A percentile compares a stretch with the other conserved stretches of the same genome.
Evolutionary conservation across 2,888 invertebrate species (phyloP).

Genomic region (Unio delphinus): DNA sequence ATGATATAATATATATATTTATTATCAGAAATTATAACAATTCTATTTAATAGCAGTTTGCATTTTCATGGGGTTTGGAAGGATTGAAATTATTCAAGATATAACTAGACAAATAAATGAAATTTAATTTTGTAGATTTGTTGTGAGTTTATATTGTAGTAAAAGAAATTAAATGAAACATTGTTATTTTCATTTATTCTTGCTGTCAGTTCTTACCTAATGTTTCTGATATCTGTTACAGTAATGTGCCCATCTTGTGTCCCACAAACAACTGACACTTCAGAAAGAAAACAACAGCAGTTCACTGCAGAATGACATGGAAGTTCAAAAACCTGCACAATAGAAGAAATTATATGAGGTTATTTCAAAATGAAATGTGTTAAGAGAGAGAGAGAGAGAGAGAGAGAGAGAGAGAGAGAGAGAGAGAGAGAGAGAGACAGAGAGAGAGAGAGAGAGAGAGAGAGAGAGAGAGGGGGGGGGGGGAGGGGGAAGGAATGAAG

Average conservation of each 20-base stretch:
- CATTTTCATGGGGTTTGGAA: no score
- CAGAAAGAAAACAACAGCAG: conserved; percentile 74
- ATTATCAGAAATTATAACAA: no score
- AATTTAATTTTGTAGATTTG: no score
- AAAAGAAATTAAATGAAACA: background rate
- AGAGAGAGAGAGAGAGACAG: background rate
- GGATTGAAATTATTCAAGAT: no score
- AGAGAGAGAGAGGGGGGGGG: background rate
- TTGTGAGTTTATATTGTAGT: background rate
- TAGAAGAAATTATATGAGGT: background rate
- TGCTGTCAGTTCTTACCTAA: conserved; percentile 46
- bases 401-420: conserved; percentile 1
- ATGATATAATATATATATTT: no score
- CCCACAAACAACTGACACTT: conserved; percentile 75
- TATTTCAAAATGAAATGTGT: no score
- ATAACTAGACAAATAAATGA: no score
- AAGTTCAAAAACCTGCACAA: conserved; percentile 64
- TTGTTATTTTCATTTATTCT: background rate
- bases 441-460: conserved; percentile 2
- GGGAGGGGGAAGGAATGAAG: background rate
- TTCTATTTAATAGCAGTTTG: no score
- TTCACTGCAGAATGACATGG: conserved; percentile 75
- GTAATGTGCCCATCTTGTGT: conserved; percentile 76
- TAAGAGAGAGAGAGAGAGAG: conserved; percentile 2
- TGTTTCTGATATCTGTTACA: conserved; percentile 65